Percentiles rank a stretch among this genome's conserved stretches.
phyloP scores from a whole-genome alignment of 2,888 invertebrate species.

The Drosophila rellima region DNA sequence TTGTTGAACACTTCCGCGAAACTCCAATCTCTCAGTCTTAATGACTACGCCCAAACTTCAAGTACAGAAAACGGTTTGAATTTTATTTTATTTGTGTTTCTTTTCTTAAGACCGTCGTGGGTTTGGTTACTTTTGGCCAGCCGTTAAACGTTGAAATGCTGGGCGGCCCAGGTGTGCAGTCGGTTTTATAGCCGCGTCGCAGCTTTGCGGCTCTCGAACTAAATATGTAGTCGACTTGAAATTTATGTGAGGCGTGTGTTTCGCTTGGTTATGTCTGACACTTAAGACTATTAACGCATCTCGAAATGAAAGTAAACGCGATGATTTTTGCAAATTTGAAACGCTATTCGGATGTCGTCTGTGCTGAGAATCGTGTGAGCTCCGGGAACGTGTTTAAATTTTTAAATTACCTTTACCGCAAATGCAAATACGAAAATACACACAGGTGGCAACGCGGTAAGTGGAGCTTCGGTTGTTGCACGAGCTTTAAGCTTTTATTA shows the following conservation, averaged over 20 bases:
- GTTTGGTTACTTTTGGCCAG: slow-evolving; percentile 48
- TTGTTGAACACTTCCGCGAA: slow-evolving; percentile 59
- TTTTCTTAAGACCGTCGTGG: slow-evolving; percentile 36
- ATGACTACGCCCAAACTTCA: slow-evolving; percentile 36
- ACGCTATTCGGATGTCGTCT: slow-evolving; percentile 33
- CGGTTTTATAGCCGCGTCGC: slow-evolving; percentile 65
- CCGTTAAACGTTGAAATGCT: slow-evolving; percentile 72
- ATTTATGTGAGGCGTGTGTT: slow-evolving; percentile 74
- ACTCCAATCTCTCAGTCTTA: slow-evolving; percentile 15
- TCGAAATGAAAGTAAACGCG: slow-evolving; percentile 74
- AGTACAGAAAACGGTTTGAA: slow-evolving; percentile 33
- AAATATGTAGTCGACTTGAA: slow-evolving; percentile 43
- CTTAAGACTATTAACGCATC: slow-evolving; percentile 66
- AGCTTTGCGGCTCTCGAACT: slow-evolving; percentile 46
- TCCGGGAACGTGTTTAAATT: slow-evolving; percentile 66
- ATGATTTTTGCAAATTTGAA: slow-evolving; percentile 51
- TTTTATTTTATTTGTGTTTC: background rate
- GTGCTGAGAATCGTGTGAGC: slow-evolving; percentile 63
- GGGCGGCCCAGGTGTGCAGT: slow-evolving; percentile 64
- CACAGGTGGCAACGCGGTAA: slow-evolving; percentile 50
- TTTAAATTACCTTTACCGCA: slow-evolving; percentile 63
- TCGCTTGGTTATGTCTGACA: slow-evolving; percentile 42
- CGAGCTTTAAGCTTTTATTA: slow-evolving; percentile 7
- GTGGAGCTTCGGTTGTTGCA: slow-evolving; percentile 24
- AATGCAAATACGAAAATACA: slow-evolving; percentile 23